phyloP scores from a whole-genome alignment of 2,797 vertebrate genomes.

The Clarias laeviceps region DNA sequence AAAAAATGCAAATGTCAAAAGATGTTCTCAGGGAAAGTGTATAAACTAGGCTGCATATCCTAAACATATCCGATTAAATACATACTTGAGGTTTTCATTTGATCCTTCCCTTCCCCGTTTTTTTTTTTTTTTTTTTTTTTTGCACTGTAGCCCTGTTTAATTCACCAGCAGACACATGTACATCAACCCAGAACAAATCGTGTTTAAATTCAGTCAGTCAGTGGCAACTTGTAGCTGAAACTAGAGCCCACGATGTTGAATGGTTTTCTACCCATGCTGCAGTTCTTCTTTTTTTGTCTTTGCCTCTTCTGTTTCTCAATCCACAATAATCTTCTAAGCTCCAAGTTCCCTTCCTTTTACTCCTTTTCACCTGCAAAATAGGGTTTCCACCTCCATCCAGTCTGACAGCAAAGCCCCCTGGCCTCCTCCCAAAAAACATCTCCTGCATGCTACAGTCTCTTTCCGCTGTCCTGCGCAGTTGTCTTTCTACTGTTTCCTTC shows the following conservation, averaged over 20 bases:
- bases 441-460: slow-evolving; percentile 41
- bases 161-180: slow-evolving; percentile 44
- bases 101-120: slow-evolving; percentile 6
- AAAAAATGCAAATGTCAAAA: slow-evolving; percentile 25
- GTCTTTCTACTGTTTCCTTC: slow-evolving; percentile 45
- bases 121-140: slow-evolving; percentile 16
- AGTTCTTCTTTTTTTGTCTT: slow-evolving; percentile 10
- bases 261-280: slow-evolving; percentile 17
- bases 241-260: slow-evolving; percentile 18
- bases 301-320: slow-evolving; percentile 24
- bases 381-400: slow-evolving; percentile 36
- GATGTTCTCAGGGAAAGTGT: slow-evolving; percentile 53
- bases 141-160: slow-evolving; percentile 35
- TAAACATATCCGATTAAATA: slow-evolving; percentile 6
- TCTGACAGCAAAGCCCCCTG: slow-evolving; percentile 14
- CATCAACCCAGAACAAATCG: slow-evolving; percentile 24
- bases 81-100: slow-evolving; percentile 21
- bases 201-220: slow-evolving; percentile 32
- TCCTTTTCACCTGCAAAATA: slow-evolving; percentile 33
- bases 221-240: slow-evolving; percentile 31
- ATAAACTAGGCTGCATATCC: slow-evolving; percentile 25
- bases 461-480: slow-evolving; percentile 38
- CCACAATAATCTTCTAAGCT: slow-evolving; percentile 32
- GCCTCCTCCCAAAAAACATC: neutral
- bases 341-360: slow-evolving; percentile 17